Base-by-base conservation (phyloP, 1,140 invertebrate genomes). In the Oreohelix idahoensis region DNA sequence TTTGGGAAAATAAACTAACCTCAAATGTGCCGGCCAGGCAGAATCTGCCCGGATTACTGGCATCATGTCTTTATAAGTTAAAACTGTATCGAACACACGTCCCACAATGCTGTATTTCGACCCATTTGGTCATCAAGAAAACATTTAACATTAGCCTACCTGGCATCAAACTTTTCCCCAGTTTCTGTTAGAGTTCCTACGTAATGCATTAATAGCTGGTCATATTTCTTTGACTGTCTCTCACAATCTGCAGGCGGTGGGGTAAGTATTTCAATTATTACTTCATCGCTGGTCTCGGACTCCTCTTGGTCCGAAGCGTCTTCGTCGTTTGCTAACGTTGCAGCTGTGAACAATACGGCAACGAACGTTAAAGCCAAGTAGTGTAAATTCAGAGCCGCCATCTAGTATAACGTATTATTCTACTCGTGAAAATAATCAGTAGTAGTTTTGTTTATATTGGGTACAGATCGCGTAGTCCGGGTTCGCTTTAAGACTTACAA, bases 131-230 rank as follows among this genome's bases (percentile, higher is more conserved):
- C n/a, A n/a, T n/a, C n/a, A n/a, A n/a, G n/a, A n/a, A n/a, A n/a
- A n/a, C n/a, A n/a, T n/a, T n/a, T n/a, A 49, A 49, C 45, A 11
- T 8, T 23, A 58, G 23, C 83, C 95, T 94, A 97, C 96, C 97
- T 98, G 87, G 97, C 97, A 92, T 98, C 97, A 90, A 98, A 98
- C 93, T 97, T 97, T 89, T 95, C 96, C 79, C 97, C 97, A 93
- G 98, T 96, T 81, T 87, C 86, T 38, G 83, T 85, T 63, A 98
- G 94, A 38, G 96, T 97, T 86, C 97, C 97, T 53, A 95, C 97
- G 90, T 98, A 98, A 92, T 98, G 97, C 97, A 98, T 98, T 71
- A 96, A 96, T 51, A 98, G 94, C 94, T 96, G 95, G 92, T 98
- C 96, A 42, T 96, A 96, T 84, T 95, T 95, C 92, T 97, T 97